Evolutionary conservation across 2,113 vertebrate species (phyloP), one percentile per base, ranked within the genome.

Genomic region (Paradoxurus hermaphroditus): DNA sequence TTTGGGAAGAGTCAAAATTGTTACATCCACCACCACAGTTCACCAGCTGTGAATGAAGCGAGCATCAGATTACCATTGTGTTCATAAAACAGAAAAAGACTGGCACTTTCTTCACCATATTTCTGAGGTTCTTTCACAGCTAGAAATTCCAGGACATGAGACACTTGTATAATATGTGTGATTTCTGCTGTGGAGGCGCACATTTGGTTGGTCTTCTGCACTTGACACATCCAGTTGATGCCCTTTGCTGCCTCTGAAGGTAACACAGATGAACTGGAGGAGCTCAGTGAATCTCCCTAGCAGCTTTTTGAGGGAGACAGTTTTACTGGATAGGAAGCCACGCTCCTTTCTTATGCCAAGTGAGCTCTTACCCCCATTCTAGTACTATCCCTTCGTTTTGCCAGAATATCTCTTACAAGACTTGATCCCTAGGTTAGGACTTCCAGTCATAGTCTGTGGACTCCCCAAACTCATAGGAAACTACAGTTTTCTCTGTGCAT

Each of bases 81-180:
- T 39, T 78, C 4, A 46, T 49, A 46, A 77, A 90, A 86, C 15
- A 94, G 36, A 73, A 36, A 49, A 59, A 59, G 23, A 19, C 0
- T 34, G 34, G 16, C 56, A 36, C 21, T 86, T 65, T 86, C 65
- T 19, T 88, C 44, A 63, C 4, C 18, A 4, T 7, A 5, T 68
- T 70, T 93, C 51, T 75, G 49, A 91, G 34, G 75, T 83, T 72
- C n/a, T 41, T 84, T 92, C 46, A 44, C 9, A 53, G 46, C n/a
- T 79, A 14, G 49, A 78, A 62, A 78, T 90, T 91, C 25, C 27
- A 90, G 19, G n/a, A 39, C 44, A 51, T 70, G 59, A 49, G 82
- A n/a, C 29, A n/a, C 23, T 78, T 10, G 2, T 31, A 23, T 6
- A n/a, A 29, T 18, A 62, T 34, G 29, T 29, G 23, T 59, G 62